phyloP scores from a whole-genome alignment of 2,113 vertebrate genomes.

The Nycticebus coucang region DNA sequence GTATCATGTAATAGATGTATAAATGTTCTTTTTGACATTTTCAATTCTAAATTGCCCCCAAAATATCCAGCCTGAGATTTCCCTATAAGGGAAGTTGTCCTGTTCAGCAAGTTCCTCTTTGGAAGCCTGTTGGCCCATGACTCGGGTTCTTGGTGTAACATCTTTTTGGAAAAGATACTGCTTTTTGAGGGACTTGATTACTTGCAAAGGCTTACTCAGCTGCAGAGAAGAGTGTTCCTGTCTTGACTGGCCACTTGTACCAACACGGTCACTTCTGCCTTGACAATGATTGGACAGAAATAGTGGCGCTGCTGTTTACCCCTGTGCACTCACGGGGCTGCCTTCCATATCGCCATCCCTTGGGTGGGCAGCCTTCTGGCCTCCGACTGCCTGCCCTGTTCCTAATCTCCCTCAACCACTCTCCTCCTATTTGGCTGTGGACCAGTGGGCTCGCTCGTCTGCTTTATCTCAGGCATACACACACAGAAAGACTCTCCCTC shows the following conservation, averaged over 20 bases:
- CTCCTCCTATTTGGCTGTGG: neutral
- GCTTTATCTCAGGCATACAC: neutral
- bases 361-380: neutral
- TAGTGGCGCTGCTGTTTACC: neutral
- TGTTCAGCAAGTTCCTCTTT: neutral
- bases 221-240: neutral
- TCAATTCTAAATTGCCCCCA: neutral
- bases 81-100: neutral
- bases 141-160: neutral
- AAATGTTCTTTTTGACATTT: neutral
- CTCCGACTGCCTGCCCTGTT: neutral
- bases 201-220: neutral
- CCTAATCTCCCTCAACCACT: neutral
- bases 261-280: neutral
- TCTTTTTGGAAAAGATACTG: neutral
- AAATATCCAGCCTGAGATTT: neutral
- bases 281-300: neutral
- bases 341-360: neutral
- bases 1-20: neutral
- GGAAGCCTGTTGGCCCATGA: neutral
- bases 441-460: neutral
- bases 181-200: neutral
- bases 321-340: rapidly evolving
- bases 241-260: neutral
- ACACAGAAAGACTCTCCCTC: neutral